phyloP scores from a whole-genome alignment of 2,888 invertebrate species.

The Bombylius discolor region DNA sequence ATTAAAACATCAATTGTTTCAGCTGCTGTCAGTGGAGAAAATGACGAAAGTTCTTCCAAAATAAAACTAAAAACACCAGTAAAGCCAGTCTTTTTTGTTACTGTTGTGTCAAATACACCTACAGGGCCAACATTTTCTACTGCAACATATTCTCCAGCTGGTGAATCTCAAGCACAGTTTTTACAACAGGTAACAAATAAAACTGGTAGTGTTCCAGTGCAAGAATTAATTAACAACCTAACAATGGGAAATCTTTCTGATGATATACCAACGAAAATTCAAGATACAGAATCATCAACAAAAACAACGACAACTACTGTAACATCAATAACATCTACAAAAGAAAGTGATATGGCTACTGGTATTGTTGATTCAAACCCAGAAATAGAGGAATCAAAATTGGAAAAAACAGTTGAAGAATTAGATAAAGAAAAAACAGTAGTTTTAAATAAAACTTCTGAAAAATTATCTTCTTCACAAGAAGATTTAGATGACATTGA shows the following conservation, averaged over 20 bases:
- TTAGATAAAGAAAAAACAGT: background rate
- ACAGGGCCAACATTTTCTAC: slow-evolving; percentile 4
- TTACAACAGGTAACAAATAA: background rate
- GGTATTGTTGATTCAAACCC: background rate
- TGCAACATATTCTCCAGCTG: slow-evolving; percentile 4
- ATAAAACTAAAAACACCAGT: slow-evolving; percentile 1
- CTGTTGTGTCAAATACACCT: slow-evolving; percentile 8
- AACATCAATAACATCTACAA: background rate
- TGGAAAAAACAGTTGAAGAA: background rate
- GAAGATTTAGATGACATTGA: slow-evolving; percentile 5
- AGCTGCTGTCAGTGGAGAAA: background rate
- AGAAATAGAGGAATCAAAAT: background rate
- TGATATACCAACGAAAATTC: too few relatives aligned
- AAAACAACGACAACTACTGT: background rate
- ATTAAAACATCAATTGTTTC: background rate
- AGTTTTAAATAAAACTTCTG: background rate
- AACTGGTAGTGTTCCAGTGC: background rate
- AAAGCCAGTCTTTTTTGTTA: slow-evolving; percentile 9
- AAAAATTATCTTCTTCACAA: background rate
- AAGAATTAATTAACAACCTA: background rate
- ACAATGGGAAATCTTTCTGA: background rate
- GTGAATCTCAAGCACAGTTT: background rate
- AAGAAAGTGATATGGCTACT: background rate
- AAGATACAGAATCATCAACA: background rate
- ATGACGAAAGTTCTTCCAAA: background rate